Conservation (phyloP, 2,113 vertebrate genomes). For the Catagonus wagneri region DNA sequence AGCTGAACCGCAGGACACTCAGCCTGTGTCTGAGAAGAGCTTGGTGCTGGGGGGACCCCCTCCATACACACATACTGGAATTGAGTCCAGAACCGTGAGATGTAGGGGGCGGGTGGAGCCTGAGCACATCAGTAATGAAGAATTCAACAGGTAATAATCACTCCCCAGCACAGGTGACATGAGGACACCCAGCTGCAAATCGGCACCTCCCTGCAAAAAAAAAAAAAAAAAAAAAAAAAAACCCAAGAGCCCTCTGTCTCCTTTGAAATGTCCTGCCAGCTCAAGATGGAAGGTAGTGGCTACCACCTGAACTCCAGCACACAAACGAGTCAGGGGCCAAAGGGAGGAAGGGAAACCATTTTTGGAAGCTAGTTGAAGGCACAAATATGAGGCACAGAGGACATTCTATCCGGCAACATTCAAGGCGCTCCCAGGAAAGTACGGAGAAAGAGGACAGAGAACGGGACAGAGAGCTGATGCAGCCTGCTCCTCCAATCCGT, state of each 20-base stretch:
- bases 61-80: background rate
- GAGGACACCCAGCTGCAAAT: background rate
- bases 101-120: fast-evolving
- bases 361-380: background rate
- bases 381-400: background rate
- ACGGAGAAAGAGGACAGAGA: background rate
- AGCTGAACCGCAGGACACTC: background rate
- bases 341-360: background rate
- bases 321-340: background rate
- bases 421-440: background rate
- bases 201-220: background rate
- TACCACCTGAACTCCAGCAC: background rate
- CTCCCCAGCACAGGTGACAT: background rate
- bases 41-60: background rate
- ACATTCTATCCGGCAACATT: background rate
- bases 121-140: background rate
- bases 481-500: background rate
- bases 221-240: background rate
- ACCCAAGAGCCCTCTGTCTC: background rate
- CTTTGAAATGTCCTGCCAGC: background rate
- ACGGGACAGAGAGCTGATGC: background rate
- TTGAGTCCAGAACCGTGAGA: background rate
- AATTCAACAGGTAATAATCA: background rate
- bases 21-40: background rate
- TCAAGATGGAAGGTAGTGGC: background rate